These are phyloP conservation scores for Balanococcus diminutus DNA, from an alignment of 2,888 invertebrate species.

Conservation along the genomic window DNA sequence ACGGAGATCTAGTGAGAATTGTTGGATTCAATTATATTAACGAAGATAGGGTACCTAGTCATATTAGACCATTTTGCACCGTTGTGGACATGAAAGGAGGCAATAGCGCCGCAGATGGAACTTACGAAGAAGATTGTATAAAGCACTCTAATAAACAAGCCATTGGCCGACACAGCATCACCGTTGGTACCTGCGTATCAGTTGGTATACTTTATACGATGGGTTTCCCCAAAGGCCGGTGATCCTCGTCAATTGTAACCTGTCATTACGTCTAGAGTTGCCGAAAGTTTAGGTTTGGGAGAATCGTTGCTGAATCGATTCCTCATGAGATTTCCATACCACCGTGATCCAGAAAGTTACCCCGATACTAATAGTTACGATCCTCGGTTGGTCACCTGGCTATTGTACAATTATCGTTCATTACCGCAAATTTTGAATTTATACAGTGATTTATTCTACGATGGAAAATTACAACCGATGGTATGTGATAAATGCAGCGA, in stretches of 20 bases:
- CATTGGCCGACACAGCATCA: conserved; percentile 78
- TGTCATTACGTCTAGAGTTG: conserved; percentile 71
- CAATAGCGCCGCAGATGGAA: neutral
- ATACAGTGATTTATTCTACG: conserved; percentile 84
- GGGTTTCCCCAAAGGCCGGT: conserved; percentile 66
- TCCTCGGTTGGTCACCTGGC: conserved; percentile 80
- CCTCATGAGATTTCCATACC: conserved; percentile 70
- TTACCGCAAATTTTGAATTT: conserved; percentile 76
- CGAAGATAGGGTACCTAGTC: conserved; percentile 70
- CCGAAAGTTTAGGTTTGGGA: conserved; percentile 67
- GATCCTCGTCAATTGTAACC: conserved; percentile 94
- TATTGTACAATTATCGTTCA: conserved; percentile 86
- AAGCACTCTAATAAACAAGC: conserved; percentile 60
- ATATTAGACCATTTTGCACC: conserved; percentile 68
- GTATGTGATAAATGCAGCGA: conserved; percentile 61
- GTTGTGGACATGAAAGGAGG: conserved; percentile 6
- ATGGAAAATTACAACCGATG: conserved; percentile 74
- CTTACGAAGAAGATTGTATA: conserved; percentile 45
- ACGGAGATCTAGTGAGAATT: conserved; percentile 35
- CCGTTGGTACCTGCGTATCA: conserved; percentile 82
- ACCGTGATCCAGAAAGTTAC: conserved; percentile 68
- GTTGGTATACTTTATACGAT: conserved; percentile 69
- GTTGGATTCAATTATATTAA: conserved; percentile 47
- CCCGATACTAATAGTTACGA: conserved; percentile 75
- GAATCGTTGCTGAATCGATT: conserved; percentile 76